A percentile compares a stretch with the other conserved stretches of the same genome.
These are phyloP conservation scores for Lipotes vexillifer DNA, from an alignment of 2,113 vertebrate species.

Conservation along the genomic window DNA sequence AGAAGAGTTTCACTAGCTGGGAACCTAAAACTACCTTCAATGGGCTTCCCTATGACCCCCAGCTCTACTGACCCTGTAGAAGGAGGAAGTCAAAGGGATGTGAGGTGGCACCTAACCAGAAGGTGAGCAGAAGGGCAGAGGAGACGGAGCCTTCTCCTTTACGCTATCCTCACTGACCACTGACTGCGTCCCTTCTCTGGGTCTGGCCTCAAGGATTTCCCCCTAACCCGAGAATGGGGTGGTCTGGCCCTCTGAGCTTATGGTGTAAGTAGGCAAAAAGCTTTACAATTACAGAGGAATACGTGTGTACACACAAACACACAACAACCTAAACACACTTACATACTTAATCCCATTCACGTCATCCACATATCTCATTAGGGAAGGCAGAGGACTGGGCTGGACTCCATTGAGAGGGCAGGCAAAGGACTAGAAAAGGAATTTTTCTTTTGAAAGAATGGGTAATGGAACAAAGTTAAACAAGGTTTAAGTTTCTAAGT, in stretches of 20 bases:
- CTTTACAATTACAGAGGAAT: neutral
- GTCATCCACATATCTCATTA: neutral
- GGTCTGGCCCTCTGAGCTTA: neutral
- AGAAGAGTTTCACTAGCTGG: neutral
- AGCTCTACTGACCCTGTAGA: neutral
- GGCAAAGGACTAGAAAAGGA: neutral
- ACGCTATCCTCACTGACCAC: neutral
- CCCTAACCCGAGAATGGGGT: neutral
- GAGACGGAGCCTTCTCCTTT: neutral
- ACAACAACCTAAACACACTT: neutral
- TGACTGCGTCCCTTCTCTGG: neutral
- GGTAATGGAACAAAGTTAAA: neutral
- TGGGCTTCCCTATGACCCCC: neutral
- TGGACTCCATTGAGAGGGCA: neutral
- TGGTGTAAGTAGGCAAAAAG: neutral
- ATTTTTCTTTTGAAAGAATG: neutral
- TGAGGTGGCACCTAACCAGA: neutral
- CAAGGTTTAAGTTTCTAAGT: neutral
- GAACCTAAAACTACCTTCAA: neutral
- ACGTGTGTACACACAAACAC: neutral
- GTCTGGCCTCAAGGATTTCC: neutral
- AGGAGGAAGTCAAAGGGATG: neutral
- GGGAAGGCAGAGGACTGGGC: neutral
- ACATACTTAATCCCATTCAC: neutral
- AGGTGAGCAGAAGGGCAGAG: neutral